Evolutionary conservation across 2,113 vertebrate species (phyloP).

Genomic region (Motacilla alba): DNA sequence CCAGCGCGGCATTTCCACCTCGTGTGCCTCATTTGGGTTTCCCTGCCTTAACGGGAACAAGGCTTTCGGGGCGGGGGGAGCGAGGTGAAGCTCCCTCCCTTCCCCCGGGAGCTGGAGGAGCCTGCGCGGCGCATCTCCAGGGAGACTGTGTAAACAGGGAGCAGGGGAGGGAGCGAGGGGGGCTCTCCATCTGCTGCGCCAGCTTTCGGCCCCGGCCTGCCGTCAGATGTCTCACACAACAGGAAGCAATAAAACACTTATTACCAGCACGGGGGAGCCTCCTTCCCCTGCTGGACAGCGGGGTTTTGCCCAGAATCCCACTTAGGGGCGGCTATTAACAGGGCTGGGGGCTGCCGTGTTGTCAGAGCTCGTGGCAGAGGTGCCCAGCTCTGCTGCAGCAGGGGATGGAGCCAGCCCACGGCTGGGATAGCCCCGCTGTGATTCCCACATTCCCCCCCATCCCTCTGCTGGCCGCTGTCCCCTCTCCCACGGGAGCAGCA

Average conservation of each 20-base stretch:
- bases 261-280: background rate
- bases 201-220: background rate
- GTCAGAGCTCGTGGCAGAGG: background rate
- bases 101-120: background rate
- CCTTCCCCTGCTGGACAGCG: background rate
- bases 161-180: background rate
- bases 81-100: background rate
- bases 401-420: background rate
- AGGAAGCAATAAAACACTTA: slow-evolving; percentile 24
- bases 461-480: background rate
- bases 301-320: background rate
- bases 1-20: background rate
- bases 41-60: background rate
- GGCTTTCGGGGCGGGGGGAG: background rate
- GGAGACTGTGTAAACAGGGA: slow-evolving; percentile 1
- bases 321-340: too few species aligned
- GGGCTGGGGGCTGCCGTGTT: fast-evolving
- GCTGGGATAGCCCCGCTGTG: fast-evolving
- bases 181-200: slow-evolving; percentile 29
- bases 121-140: slow-evolving; percentile 1
- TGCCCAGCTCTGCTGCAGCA: background rate
- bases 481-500: background rate
- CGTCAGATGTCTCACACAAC: slow-evolving; percentile 5
- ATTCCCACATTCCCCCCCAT: fast-evolving
- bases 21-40: fast-evolving